phyloP scores from a whole-genome alignment of 2,888 invertebrate species.

The Tetheella fluctuosa region DNA sequence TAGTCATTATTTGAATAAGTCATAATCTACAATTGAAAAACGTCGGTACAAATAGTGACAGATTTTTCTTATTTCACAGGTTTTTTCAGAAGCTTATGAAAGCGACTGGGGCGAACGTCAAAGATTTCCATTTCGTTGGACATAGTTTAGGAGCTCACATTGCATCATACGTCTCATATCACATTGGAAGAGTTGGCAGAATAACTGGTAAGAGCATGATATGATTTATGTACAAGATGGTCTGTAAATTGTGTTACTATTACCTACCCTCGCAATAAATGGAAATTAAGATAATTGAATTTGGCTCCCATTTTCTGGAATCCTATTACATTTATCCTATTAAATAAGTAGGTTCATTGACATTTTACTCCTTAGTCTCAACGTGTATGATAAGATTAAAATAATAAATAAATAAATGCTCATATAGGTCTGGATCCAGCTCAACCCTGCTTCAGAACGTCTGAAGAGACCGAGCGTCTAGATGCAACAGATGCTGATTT shows the following conservation, averaged over 20 bases:
- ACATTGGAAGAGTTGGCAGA: slow-evolving; percentile 73
- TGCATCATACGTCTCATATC: slow-evolving; percentile 80
- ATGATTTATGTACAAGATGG: too few relatives aligned
- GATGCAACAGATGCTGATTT: slow-evolving; percentile 84
- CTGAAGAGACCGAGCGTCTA: slow-evolving; percentile 71
- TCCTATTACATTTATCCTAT: background rate
- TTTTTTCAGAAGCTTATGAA: slow-evolving; percentile 76
- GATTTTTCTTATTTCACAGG: slow-evolving; percentile 47
- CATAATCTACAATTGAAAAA: background rate
- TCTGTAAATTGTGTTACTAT: too few relatives aligned
- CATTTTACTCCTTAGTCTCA: too few relatives aligned
- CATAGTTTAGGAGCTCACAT: slow-evolving; percentile 87
- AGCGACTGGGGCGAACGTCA: slow-evolving; percentile 59
- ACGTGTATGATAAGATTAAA: too few relatives aligned
- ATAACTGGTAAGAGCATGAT: slow-evolving; percentile 73
- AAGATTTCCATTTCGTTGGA: slow-evolving; percentile 83
- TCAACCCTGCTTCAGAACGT: slow-evolving; percentile 84
- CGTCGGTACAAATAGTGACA: background rate
- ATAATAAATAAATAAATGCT: too few relatives aligned
- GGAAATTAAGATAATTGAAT: too few relatives aligned
- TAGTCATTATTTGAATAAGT: too few relatives aligned
- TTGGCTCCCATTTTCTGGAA: too few relatives aligned
- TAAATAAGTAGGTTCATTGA: too few relatives aligned
- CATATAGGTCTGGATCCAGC: slow-evolving; percentile 85
- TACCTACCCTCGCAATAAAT: too few relatives aligned